These are phyloP conservation scores for Lophotis ruficrista DNA, from an alignment of 2,113 vertebrate species.

Conservation along the genomic window DNA sequence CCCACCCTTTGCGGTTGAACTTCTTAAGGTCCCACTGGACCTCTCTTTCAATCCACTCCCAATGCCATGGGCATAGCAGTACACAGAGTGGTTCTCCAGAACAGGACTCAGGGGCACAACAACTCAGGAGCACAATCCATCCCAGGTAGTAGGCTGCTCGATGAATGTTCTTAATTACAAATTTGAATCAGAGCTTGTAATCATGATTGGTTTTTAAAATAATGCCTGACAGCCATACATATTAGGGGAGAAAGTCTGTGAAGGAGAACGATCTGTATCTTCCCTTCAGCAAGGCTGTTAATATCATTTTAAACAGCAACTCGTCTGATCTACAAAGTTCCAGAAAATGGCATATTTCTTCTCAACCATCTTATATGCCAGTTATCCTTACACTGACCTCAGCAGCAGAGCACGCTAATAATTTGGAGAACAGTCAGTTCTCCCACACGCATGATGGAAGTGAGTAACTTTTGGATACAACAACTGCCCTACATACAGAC, in stretches of 20 bases:
- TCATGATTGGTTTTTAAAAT: background rate
- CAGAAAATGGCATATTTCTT: background rate
- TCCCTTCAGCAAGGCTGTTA: background rate
- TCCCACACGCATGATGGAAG: background rate
- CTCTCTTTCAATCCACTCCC: background rate
- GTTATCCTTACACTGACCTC: background rate
- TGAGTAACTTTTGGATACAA: background rate
- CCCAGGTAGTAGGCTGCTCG: background rate
- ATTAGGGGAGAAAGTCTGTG: background rate
- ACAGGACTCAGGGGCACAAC: background rate
- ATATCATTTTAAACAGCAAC: background rate
- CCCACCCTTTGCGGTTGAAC: background rate
- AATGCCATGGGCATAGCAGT: background rate
- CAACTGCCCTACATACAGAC: background rate
- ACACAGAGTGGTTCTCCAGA: background rate
- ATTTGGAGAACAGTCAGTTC: background rate
- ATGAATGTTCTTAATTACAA: background rate
- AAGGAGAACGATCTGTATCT: background rate
- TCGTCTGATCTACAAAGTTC: background rate
- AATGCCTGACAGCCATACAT: background rate
- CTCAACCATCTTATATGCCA: background rate
- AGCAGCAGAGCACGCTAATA: background rate
- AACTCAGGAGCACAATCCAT: background rate
- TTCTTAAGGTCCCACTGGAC: background rate
- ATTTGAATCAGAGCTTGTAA: background rate